These are phyloP conservation scores for Parazoanthus darwini DNA, from an alignment of 92 coral and sea anemone genomes.

Conservation along the genomic window DNA sequence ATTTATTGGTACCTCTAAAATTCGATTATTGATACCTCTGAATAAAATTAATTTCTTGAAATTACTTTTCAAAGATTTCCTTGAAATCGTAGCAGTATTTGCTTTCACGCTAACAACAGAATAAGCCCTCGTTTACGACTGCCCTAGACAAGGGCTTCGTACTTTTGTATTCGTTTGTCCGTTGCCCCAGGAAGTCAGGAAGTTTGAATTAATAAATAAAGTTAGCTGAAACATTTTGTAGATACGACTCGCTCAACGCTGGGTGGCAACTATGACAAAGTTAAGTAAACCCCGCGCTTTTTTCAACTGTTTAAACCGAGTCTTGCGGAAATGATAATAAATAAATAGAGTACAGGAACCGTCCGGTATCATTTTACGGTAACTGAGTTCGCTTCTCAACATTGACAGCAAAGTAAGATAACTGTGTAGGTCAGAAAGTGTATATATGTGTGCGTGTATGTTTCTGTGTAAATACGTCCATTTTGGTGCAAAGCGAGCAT, in stretches of 20 bases:
- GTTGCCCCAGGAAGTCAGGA: not conserved
- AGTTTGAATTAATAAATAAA: slow-evolving; percentile 2
- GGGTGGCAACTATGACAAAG: not conserved
- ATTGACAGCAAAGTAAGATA: not conserved
- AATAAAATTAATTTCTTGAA: slow-evolving; percentile 20
- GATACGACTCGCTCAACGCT: not conserved
- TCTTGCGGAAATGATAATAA: not conserved
- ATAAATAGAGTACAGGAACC: not conserved
- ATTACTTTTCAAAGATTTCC: slow-evolving; percentile 38
- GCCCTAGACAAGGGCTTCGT: not conserved
- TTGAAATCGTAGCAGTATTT: slow-evolving; percentile 35
- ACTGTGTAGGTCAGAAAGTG: not conserved
- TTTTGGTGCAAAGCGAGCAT: not conserved
- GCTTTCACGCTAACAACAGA: not conserved
- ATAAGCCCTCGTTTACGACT: not conserved
- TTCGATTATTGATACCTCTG: not conserved
- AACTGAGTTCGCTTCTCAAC: not conserved
- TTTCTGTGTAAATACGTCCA: not conserved
- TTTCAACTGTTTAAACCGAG: not conserved
- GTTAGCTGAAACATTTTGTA: not conserved
- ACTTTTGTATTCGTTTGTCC: not conserved
- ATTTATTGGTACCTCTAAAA: not conserved
- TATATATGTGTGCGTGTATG: not conserved
- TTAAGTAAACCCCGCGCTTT: not conserved
- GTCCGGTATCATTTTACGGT: not conserved